A percentile compares a stretch with the other conserved stretches of the same genome.
Evolutionary conservation across 2,888 invertebrate species (phyloP).

Genomic region (Dilophus febrilis): DNA sequence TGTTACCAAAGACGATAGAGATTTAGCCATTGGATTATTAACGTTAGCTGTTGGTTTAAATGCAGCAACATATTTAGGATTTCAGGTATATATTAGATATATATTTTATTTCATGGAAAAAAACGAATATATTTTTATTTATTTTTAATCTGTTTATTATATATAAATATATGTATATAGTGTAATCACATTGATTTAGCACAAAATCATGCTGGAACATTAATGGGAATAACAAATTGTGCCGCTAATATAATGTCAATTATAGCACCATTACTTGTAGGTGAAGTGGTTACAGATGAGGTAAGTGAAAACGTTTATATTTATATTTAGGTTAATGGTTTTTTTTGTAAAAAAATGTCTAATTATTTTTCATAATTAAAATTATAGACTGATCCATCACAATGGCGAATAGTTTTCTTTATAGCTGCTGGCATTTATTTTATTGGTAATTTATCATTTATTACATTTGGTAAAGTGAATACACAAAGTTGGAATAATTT

Average conservation of each 20-base stretch:
- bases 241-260: conserved; percentile 63
- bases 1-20: conserved; percentile 22
- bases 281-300: conserved; percentile 48
- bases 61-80: conserved; percentile 53
- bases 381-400: conserved; percentile 39
- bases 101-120: not conserved
- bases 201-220: conserved; percentile 64
- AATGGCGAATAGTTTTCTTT: conserved; percentile 63
- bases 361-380: conserved; percentile 10
- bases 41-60: conserved; percentile 59
- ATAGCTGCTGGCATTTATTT: conserved; percentile 53
- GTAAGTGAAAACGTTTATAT: conserved; percentile 35
- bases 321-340: conserved; percentile 10
- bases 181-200: conserved; percentile 71
- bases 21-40: conserved; percentile 43
- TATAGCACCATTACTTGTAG: conserved; percentile 57
- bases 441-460: conserved; percentile 47
- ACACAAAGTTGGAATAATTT: conserved; percentile 56
- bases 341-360: conserved; percentile 3
- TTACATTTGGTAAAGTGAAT: conserved; percentile 47
- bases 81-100: conserved; percentile 20
- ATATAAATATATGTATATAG: conserved; percentile 20
- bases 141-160: conserved; percentile 3
- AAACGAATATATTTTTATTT: not conserved
- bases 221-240: conserved; percentile 76